Evolutionary conservation across 2,797 vertebrate genomes (phyloP).

Genomic region (Etheostoma perlongum): DNA sequence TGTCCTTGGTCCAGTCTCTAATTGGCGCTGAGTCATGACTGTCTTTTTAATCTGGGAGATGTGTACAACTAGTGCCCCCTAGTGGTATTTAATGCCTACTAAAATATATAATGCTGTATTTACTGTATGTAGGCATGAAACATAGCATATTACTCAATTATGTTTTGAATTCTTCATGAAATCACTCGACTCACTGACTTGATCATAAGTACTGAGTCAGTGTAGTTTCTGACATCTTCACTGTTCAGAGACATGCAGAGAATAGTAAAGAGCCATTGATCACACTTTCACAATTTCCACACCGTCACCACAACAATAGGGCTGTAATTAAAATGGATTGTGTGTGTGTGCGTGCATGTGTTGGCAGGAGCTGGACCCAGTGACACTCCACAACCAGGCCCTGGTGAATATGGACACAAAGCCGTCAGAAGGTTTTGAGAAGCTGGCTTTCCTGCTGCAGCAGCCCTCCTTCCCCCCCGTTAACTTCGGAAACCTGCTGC

Average conservation of each 20-base stretch:
- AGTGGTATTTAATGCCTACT: background rate
- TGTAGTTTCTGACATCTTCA: no score
- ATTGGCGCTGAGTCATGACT: background rate
- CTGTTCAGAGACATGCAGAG: no score
- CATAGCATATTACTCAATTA: no score
- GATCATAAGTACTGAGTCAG: no score
- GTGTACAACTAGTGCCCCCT: slow-evolving; percentile 51
- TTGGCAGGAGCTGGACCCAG: slow-evolving; percentile 90
- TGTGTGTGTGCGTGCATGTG: slow-evolving; percentile 9
- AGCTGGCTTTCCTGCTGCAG: slow-evolving; percentile 94
- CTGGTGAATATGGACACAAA: slow-evolving; percentile 95
- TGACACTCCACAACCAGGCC: slow-evolving; percentile 96
- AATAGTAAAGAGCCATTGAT: no score
- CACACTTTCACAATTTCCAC: no score
- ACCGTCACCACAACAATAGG: no score
- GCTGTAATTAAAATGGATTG: no score
- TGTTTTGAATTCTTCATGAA: no score
- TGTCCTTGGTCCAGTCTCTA: slow-evolving; percentile 18
- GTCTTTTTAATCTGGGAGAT: background rate
- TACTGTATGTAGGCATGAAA: no score
- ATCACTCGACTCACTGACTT: no score
- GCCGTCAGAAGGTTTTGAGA: slow-evolving; percentile 95
- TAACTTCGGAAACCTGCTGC: slow-evolving; percentile 94
- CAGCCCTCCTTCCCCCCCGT: slow-evolving; percentile 94
- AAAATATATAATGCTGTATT: no score